Base-by-base conservation (phyloP, 2,888 invertebrate genomes). In the Tachystola acroxantha region DNA sequence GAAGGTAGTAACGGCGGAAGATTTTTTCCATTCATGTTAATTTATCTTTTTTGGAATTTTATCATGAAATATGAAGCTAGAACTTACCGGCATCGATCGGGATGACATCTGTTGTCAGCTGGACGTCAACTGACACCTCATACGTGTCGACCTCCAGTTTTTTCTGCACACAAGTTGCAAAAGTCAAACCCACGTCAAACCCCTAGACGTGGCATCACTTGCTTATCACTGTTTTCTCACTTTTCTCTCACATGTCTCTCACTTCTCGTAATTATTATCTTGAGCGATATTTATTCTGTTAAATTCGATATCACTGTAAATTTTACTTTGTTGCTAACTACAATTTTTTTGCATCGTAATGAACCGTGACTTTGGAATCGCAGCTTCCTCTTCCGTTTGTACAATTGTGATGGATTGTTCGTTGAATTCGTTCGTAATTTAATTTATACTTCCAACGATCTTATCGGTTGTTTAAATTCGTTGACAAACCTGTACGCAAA, bases 21-120 rank as follows among this genome's bases (percentile, higher is more conserved):
- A n/a, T n/a, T n/a, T n/a, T n/a, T n/a, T n/a, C n/a, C n/a, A n/a
- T n/a, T n/a, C n/a, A n/a, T n/a, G n/a, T n/a, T n/a, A n/a, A n/a
- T n/a, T n/a, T n/a, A n/a, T n/a, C n/a, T n/a, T n/a, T n/a, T n/a
- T n/a, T n/a, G n/a, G n/a, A n/a, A n/a, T n/a, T n/a, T n/a, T n/a
- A n/a, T n/a, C n/a, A n/a, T n/a, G n/a, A n/a, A n/a, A n/a, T n/a
- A n/a, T n/a, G n/a, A 16, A 16, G 16, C 6, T 16, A n/a, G 31
- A 38, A 76, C 87, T 86, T 53, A 87, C 88, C 86, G 72, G 50
- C 64, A 66, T 85, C 84, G 61, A 70, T 68, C 48, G 75, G 73
- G 64, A 71, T 76, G 77, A 81, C 87, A 87, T 87, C 86, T 82
- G 86, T 87, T 80, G 87, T 86, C 85, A 86, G 81, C 81, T 84